A percentile compares a stretch with the other conserved stretches of the same genome.
Evolutionary conservation across 2,888 invertebrate species (phyloP).

Genomic region (Andrena chrysosceles): DNA sequence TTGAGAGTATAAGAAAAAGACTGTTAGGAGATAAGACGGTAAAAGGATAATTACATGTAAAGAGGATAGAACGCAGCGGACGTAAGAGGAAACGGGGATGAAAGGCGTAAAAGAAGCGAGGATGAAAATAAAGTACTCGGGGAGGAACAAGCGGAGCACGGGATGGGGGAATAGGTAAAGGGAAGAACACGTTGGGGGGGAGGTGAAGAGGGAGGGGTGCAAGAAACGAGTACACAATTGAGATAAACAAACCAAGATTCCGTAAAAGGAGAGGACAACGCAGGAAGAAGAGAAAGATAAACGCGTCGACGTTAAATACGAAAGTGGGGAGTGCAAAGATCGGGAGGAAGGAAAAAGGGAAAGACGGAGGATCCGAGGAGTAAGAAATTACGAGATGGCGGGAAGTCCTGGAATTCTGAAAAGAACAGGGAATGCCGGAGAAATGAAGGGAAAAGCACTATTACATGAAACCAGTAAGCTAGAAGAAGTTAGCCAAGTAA

Average conservation of each 20-base stretch:
- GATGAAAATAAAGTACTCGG: background rate
- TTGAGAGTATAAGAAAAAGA: background rate
- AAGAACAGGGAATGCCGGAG: background rate
- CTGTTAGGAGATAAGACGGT: constrained; percentile 2
- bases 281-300: constrained; percentile 1
- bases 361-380: background rate
- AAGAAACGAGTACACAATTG: background rate
- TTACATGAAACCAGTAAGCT: background rate
- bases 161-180: background rate
- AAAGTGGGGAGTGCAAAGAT: background rate
- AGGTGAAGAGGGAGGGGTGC: background rate
- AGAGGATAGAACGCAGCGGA: constrained; percentile 10
- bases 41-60: constrained; percentile 34
- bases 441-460: background rate
- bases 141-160: background rate
- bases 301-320: constrained; percentile 5
- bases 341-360: background rate
- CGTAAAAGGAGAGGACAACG: constrained; percentile 2
- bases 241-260: constrained; percentile 1
- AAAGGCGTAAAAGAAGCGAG: background rate
- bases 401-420: background rate
- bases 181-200: background rate
- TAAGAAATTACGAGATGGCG: background rate
- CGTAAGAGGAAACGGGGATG: background rate
- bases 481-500: background rate